Conservation (phyloP, 2,888 invertebrate genomes). For the Drosophila kambysellisi region DNA sequence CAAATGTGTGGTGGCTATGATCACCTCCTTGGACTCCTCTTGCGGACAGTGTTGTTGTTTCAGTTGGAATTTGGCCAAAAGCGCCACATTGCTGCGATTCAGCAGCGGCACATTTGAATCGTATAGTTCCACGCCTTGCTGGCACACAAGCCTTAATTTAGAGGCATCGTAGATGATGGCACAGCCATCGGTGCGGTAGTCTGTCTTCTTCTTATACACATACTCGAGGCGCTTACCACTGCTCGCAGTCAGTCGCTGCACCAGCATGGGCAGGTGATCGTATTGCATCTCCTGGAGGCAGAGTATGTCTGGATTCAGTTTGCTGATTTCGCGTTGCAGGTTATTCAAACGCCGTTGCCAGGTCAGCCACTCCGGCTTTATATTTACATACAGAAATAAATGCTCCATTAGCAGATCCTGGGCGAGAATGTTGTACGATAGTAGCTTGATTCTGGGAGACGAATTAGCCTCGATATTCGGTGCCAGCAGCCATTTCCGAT, state of each 20-base stretch:
- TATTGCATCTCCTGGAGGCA: constrained; percentile 95
- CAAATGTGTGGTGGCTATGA: constrained; percentile 97
- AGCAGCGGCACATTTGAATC: constrained; percentile 85
- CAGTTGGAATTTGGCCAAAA: constrained; percentile 90
- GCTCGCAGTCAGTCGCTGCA: constrained; percentile 57
- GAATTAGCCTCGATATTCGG: constrained; percentile 10
- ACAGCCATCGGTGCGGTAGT: constrained; percentile 93
- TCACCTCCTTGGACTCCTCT: constrained; percentile 86
- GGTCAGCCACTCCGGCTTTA: constrained; percentile 86
- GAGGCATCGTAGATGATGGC: constrained; percentile 92
- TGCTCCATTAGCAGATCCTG: constrained; percentile 92
- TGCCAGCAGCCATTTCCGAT: constrained; percentile 51
- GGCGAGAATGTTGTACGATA: constrained; percentile 95
- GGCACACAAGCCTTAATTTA: constrained; percentile 89
- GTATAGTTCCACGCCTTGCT: constrained; percentile 89
- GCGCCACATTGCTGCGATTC: constrained; percentile 94
- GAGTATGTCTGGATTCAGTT: constrained; percentile 86
- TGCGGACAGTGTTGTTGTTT: constrained; percentile 82
- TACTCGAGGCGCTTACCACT: constrained; percentile 89
- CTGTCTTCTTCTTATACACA: constrained; percentile 93
- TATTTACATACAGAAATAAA: constrained; percentile 89
- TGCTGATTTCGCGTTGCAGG: constrained; percentile 86
- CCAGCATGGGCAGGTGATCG: constrained; percentile 87
- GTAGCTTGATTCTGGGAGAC: constrained; percentile 59
- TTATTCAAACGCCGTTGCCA: constrained; percentile 89